Evolutionary conservation across 2,888 invertebrate genomes (phyloP).

Genomic region (Phengaris alcon): DNA sequence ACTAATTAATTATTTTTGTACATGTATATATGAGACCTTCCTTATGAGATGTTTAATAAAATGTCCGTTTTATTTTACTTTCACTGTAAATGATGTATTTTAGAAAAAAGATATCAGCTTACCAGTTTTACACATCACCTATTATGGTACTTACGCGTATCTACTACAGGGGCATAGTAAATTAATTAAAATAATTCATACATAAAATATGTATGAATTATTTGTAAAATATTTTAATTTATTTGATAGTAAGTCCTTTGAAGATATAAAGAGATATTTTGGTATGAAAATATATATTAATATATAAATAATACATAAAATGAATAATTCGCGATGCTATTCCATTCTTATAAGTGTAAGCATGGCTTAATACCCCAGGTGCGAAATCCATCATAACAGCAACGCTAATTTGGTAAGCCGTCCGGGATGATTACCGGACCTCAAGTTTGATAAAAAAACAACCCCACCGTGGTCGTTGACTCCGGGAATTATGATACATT

Average conservation of each 20-base stretch:
- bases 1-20: neutral
- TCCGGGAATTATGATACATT: slow-evolving; percentile 32
- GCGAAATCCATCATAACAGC: slow-evolving; percentile 57
- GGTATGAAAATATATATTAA: neutral
- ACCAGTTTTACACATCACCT: neutral
- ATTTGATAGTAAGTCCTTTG: neutral
- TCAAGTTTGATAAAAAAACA: slow-evolving; percentile 40
- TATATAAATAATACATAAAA: neutral
- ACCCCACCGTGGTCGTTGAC: slow-evolving; percentile 39
- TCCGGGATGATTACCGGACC: slow-evolving; percentile 43
- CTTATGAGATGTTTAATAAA: slow-evolving; percentile 8
- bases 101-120: slow-evolving; percentile 19
- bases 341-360: slow-evolving; percentile 2
- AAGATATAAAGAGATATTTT: neutral
- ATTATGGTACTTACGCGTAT: neutral
- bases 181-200: too few species aligned
- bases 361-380: slow-evolving; percentile 48
- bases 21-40: neutral
- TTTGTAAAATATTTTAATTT: neutral
- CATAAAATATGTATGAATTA: neutral
- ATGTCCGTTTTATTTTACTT: neutral
- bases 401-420: slow-evolving; percentile 47
- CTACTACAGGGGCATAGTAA: neutral
- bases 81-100: neutral
- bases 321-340: neutral